Conservation (phyloP, 53 echinoderm and acorn worm species). For the Mesocentrotus franciscanus region DNA sequence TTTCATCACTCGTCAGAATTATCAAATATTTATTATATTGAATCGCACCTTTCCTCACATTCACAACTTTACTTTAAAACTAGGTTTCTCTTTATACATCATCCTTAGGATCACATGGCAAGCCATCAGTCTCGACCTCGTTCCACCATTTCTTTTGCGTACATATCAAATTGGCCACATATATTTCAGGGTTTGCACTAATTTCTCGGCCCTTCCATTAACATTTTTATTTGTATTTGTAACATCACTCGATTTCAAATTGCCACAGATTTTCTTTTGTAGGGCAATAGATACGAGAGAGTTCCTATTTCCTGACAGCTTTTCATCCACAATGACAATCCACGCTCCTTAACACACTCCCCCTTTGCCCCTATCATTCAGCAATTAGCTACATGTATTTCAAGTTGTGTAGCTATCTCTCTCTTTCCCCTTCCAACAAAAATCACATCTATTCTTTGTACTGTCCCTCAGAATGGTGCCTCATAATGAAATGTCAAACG, state of each 20-base stretch:
- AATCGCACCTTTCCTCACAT: neutral
- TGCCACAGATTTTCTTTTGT: no score
- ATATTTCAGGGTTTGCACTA: neutral
- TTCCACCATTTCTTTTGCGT: no score
- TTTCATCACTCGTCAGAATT: neutral
- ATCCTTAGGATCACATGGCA: neutral
- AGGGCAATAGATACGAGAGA: neutral
- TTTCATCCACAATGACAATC: no score
- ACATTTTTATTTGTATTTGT: neutral
- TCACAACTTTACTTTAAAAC: neutral
- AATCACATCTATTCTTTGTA: neutral
- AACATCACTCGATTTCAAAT: no score
- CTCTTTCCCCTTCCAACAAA: neutral
- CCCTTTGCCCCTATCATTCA: neutral
- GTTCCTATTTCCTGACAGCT: neutral
- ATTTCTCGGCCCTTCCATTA: neutral
- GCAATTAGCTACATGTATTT: neutral
- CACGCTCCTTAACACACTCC: neutral
- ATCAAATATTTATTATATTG: neutral
- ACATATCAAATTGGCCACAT: neutral
- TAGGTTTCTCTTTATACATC: neutral
- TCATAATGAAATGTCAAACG: neutral
- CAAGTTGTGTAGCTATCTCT: neutral
- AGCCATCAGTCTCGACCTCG: no score
- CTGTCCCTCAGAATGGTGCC: neutral